Percentiles rank a stretch among this genome's conserved stretches.
Evolutionary conservation across 1,140 invertebrate species (phyloP).

Genomic region (Drosophila santomea): DNA sequence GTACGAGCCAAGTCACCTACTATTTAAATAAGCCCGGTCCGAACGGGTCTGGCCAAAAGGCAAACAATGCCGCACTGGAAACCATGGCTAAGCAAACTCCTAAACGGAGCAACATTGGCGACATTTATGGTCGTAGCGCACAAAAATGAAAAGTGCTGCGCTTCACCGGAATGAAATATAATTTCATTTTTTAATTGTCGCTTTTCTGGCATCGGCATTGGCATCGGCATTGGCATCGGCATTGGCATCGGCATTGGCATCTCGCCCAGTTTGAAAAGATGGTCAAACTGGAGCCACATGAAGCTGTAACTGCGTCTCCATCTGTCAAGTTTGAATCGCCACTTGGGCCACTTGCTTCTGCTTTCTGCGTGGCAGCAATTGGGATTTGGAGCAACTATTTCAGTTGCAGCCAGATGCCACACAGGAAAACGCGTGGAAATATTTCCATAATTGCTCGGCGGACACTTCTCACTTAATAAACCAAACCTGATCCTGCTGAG

Average conservation of each 20-base stretch:
- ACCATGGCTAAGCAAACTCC: conserved; percentile 19
- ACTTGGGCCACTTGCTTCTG: conserved; percentile 23
- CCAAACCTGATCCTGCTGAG: conserved; percentile 9
- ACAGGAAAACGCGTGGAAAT: conserved; percentile 22
- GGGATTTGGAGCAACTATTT: conserved; percentile 22
- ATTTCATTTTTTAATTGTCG: conserved; percentile 80
- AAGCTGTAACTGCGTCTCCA: conserved; percentile 21
- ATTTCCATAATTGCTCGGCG: conserved; percentile 10
- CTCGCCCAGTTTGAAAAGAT: conserved; percentile 2
- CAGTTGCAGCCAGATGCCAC: conserved; percentile 17
- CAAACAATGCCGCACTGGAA: conserved; percentile 55
- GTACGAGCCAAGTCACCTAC: conserved; percentile 25
- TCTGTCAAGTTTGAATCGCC: conserved; percentile 30
- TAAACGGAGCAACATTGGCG: conserved; percentile 40
- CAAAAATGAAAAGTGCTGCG: conserved; percentile 69
- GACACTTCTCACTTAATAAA: conserved; percentile 1
- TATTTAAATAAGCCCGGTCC: conserved; percentile 49
- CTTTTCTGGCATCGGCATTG: conserved; percentile 1
- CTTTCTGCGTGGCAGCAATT: conserved; percentile 37
- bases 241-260: conserved; percentile 16
- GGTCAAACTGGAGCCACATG: conserved; percentile 35
- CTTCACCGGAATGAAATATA: conserved; percentile 66
- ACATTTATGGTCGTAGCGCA: conserved; percentile 40
- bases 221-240: conserved; percentile 24
- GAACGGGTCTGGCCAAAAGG: conserved; percentile 19